phyloP scores from a whole-genome alignment of 2,888 invertebrate genomes.

The Hirtodrosophila confusa region DNA sequence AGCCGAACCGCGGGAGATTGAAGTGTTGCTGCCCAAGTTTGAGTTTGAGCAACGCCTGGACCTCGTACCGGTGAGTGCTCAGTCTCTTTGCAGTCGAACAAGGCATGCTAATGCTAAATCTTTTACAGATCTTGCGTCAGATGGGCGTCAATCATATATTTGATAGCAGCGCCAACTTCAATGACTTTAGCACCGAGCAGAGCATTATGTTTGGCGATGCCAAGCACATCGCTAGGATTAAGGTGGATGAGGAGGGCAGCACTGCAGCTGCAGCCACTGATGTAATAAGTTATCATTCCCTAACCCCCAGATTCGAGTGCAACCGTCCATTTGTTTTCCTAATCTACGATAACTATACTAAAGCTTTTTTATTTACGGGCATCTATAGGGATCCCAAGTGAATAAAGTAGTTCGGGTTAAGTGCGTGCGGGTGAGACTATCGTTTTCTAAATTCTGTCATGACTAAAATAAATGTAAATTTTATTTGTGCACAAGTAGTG shows the following conservation, averaged over 20 bases:
- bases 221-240: constrained; percentile 92
- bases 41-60: constrained; percentile 89
- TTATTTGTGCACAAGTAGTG: no score
- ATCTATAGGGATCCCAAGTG: constrained; percentile 83
- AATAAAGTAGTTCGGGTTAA: constrained; percentile 47
- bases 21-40: constrained; percentile 93
- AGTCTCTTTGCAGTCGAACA: no score
- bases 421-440: constrained; percentile 5
- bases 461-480: no score
- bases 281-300: constrained; percentile 93
- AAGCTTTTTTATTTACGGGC: constrained; percentile 83
- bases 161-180: constrained; percentile 86
- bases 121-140: constrained; percentile 86
- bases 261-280: constrained; percentile 94
- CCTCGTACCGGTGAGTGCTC: constrained; percentile 86
- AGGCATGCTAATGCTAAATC: neutral
- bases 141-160: constrained; percentile 91
- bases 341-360: constrained; percentile 87
- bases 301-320: constrained; percentile 91
- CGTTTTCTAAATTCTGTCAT: constrained; percentile 7
- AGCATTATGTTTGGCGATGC: constrained; percentile 87
- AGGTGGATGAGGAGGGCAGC: constrained; percentile 93
- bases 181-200: constrained; percentile 85
- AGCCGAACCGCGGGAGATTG: constrained; percentile 89
- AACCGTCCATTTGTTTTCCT: constrained; percentile 95